Conservation (phyloP, 2,113 vertebrate genomes). For the Acrocephalus kingi region DNA sequence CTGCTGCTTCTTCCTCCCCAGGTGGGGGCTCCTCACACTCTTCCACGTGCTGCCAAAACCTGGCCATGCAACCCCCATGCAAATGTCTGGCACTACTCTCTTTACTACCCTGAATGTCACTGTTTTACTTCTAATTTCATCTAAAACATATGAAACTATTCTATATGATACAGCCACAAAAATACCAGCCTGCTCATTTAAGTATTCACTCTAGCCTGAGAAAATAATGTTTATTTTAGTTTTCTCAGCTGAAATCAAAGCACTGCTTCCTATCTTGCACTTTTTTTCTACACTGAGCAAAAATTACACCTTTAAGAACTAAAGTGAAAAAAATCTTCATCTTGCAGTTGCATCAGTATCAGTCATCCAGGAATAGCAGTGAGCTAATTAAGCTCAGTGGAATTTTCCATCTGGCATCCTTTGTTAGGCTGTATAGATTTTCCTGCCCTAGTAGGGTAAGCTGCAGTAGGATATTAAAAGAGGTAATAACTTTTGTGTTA, state of each 20-base stretch:
- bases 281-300: neutral
- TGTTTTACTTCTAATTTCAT: neutral
- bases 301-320: neutral
- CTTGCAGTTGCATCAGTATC: conserved; percentile 18
- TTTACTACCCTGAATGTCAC: neutral
- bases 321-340: neutral
- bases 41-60: neutral
- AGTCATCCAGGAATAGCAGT: conserved; percentile 33
- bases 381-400: conserved; percentile 61
- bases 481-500: conserved; percentile 29
- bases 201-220: neutral
- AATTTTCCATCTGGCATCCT: conserved; percentile 68
- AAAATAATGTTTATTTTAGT: neutral
- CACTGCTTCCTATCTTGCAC: neutral
- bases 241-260: neutral
- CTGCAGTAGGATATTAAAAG: conserved; percentile 45
- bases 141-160: neutral
- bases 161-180: neutral
- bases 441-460: conserved; percentile 23
- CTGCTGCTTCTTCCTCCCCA: neutral
- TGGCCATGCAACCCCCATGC: neutral
- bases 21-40: neutral
- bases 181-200: neutral
- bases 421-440: conserved; percentile 45
- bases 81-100: neutral